Evolutionary conservation across 2,113 vertebrate genomes (phyloP), one percentile per base, ranked within the genome.

Genomic region (Spea bombifrons): DNA sequence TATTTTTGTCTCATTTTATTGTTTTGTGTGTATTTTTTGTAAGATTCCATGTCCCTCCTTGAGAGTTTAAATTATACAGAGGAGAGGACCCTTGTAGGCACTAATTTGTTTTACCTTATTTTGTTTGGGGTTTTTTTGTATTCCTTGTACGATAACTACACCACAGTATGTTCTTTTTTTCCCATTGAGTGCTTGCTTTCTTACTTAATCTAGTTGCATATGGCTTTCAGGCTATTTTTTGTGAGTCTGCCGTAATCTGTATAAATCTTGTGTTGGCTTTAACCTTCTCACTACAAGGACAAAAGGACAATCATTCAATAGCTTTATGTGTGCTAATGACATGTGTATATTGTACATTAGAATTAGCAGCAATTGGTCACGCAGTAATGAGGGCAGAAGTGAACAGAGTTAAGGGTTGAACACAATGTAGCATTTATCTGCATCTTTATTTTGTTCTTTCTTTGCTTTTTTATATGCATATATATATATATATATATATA

Each of bases 1-100:
- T 85, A 83, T 83, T 91, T 83, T 85, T 82, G 75, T 87, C 88
- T 88, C 88, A 85, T 87, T 85, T 86, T 82, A 30, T 30, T 30
- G 30, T 30, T 30, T 30, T 30, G 30, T 30, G 30, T 63, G 77
- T 64, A 44, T 67, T 43, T 72, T 84, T 85, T 71, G 80, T 70
- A 17, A 79, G 49, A 71, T 9, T 84, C 71, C 83, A 80, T 52
- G 6, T 52, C 50, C 50, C 6, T 79, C 53, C 50, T 84, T 84
- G 64, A 61, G 15, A 15, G 57, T 8, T 8, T 61, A 61, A 61
- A 61, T 61, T 8, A 63, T 81, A 48, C 76, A 75, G 73, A 84
- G 79, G 83, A 84, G 70, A 10, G 50, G 7, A 16, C 80, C 59
- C 67, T 85, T 86, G 76, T 75, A 80, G 74, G 17, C 47, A 80